Conservation (phyloP, 2,113 vertebrate species). For the Ictidomys tridecemlineatus region DNA sequence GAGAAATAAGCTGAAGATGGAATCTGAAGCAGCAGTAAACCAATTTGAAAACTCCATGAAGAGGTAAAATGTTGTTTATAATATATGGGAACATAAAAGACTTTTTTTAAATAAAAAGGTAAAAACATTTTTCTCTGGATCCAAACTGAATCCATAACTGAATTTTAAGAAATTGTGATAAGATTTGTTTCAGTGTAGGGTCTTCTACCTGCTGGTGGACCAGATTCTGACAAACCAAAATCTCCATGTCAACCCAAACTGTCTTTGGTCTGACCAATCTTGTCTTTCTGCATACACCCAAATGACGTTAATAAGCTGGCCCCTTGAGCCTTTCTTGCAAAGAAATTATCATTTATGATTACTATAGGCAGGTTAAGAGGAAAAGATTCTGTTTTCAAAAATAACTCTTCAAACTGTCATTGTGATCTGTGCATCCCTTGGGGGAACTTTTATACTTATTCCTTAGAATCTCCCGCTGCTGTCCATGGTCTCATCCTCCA, state of each 20-base stretch:
- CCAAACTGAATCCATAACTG: neutral
- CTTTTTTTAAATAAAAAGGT: neutral
- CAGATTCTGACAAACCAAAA: neutral
- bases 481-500: neutral
- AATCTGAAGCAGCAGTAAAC: conserved; percentile 83
- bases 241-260: neutral
- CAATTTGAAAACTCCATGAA: conserved; percentile 87
- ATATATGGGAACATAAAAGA: neutral
- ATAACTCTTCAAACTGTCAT: neutral
- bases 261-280: neutral
- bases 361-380: neutral
- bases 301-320: neutral
- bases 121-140: neutral
- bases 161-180: conserved; percentile 4
- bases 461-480: neutral
- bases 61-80: conserved; percentile 86
- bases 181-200: neutral
- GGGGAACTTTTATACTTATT: neutral
- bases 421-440: neutral
- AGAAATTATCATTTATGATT: neutral
- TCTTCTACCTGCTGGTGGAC: neutral
- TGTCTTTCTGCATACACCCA: neutral
- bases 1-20: conserved; percentile 87
- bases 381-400: conserved; percentile 4
- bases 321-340: neutral